These are phyloP conservation scores for Anastrepha obliqua DNA, from an alignment of 1,140 invertebrate genomes.

Conservation along the genomic window DNA sequence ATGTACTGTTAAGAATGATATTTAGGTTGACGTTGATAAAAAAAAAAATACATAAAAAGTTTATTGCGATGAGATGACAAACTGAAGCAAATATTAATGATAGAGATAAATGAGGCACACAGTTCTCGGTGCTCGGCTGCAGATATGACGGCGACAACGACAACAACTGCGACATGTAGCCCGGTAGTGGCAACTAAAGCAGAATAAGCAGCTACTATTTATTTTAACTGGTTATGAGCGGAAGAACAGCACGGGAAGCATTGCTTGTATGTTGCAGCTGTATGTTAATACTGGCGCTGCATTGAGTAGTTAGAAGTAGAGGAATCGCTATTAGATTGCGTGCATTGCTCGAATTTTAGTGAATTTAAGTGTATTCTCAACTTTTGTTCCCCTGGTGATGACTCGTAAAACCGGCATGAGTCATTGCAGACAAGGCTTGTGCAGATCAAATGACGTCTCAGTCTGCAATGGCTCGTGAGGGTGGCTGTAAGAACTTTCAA, in stretches of 20 bases:
- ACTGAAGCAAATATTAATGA: neutral
- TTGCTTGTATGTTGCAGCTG: neutral
- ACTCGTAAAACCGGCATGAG: no score
- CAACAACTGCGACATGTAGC: neutral
- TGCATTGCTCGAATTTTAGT: no score
- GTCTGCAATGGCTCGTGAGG: no score
- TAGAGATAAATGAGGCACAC: constrained; percentile 5
- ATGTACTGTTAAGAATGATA: constrained; percentile 8
- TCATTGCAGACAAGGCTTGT: no score
- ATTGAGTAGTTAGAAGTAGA: no score
- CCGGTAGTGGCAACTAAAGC: neutral
- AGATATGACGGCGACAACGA: neutral
- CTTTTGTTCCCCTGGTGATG: no score
- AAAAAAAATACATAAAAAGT: neutral
- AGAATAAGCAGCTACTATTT: no score
- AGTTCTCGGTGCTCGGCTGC: neutral
- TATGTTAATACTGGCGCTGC: no score
- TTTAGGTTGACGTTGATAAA: constrained; percentile 22
- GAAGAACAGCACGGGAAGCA: neutral
- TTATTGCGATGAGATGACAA: neutral
- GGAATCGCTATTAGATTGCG: no score
- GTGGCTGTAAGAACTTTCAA: no score
- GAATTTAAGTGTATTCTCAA: no score
- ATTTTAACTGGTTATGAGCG: neutral
- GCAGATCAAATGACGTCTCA: no score